These are phyloP conservation scores for Drosophila infuscata DNA, from an alignment of 2,888 invertebrate genomes.

Conservation along the genomic window DNA sequence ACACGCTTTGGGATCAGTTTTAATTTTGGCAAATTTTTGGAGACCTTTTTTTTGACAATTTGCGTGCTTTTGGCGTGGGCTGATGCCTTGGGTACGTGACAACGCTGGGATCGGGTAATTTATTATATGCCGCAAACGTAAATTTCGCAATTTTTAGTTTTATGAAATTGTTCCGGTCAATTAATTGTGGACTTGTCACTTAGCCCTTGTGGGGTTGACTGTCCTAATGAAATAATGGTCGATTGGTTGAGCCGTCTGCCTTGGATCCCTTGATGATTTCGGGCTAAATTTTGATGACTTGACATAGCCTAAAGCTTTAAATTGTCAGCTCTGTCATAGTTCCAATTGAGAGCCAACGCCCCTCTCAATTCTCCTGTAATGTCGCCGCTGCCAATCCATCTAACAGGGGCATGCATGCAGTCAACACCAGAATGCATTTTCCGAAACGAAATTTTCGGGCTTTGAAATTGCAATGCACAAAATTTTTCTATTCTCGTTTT, in stretches of 20 bases:
- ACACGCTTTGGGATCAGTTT: constrained; percentile 16
- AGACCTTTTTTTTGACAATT: constrained; percentile 67
- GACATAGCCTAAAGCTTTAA: constrained; percentile 57
- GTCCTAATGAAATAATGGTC: constrained; percentile 6
- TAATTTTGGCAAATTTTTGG: constrained; percentile 37
- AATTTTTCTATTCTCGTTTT: constrained; percentile 56
- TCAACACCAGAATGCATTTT: constrained; percentile 68
- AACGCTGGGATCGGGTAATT: constrained; percentile 77
- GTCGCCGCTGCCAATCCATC: constrained; percentile 60
- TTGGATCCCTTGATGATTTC: neutral
- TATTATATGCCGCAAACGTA: constrained; percentile 64
- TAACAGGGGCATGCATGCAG: constrained; percentile 37
- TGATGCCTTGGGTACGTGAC: constrained; percentile 64
- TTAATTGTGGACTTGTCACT: constrained; percentile 80
- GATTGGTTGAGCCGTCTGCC: constrained; percentile 22
- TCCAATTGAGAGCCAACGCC: constrained; percentile 24
- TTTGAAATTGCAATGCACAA: constrained; percentile 76
- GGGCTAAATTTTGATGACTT: neutral
- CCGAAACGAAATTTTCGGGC: constrained; percentile 70
- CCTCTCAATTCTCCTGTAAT: constrained; percentile 38
- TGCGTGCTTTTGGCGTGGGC: constrained; percentile 24
- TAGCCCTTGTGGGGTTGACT: constrained; percentile 23
- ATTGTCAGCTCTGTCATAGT: constrained; percentile 1
- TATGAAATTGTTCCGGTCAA: constrained; percentile 83
- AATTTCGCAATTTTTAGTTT: constrained; percentile 71